Conservation (phyloP, 2,888 invertebrate genomes). For the Drosophila fulvimacula region DNA sequence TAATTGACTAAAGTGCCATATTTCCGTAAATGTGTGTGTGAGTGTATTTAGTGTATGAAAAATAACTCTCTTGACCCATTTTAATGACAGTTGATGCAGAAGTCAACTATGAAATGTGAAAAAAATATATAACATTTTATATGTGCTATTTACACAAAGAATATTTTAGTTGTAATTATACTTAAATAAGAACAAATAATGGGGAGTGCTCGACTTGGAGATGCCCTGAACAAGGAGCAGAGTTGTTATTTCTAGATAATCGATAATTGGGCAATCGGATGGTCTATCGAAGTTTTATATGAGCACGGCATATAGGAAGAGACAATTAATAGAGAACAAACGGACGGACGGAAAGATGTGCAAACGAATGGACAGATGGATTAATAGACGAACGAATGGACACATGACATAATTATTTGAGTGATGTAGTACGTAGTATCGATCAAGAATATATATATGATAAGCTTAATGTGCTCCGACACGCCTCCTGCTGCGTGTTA, state of each 20-base stretch:
- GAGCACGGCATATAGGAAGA: no score
- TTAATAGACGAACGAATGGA: not conserved
- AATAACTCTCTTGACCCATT: slow-evolving; percentile 64
- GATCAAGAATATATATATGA: not conserved
- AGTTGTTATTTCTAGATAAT: not conserved
- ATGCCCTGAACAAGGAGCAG: not conserved
- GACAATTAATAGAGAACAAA: no score
- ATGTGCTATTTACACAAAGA: not conserved
- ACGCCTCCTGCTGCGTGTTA: not conserved
- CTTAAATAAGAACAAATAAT: not conserved
- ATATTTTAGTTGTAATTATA: slow-evolving; percentile 7
- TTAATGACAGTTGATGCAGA: slow-evolving; percentile 46
- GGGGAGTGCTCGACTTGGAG: not conserved
- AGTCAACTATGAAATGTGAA: slow-evolving; percentile 23
- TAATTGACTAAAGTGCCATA: slow-evolving; percentile 73
- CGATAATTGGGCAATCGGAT: not conserved
- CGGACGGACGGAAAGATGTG: no score
- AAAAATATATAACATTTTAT: not conserved
- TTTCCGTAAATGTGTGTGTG: slow-evolving; percentile 24
- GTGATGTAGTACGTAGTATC: no score
- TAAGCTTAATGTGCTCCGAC: no score
- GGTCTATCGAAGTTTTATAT: no score
- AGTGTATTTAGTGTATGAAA: slow-evolving; percentile 37
- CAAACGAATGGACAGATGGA: not conserved
- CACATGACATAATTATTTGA: no score